Conservation (phyloP, 2,888 invertebrate species). For the Trachelus iudaicus region DNA sequence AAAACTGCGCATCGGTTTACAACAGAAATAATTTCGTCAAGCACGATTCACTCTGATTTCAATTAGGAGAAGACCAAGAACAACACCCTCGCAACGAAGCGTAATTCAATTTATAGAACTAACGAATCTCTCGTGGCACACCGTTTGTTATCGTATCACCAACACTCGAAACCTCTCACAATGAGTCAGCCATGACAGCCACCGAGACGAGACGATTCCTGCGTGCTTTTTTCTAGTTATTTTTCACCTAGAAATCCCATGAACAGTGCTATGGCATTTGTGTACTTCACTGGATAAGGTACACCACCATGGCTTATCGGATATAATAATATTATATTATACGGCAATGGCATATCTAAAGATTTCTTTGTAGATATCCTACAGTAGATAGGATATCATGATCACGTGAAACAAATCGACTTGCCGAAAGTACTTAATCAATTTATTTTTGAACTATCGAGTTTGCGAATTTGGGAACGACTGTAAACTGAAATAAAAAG, state of each 20-base stretch:
- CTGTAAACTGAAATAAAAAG: no score
- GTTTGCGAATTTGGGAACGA: no score
- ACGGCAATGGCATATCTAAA: neutral
- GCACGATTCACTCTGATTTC: neutral
- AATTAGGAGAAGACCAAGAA: no score
- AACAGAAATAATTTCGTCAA: neutral
- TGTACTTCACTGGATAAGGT: no score
- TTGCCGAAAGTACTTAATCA: no score
- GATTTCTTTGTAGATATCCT: neutral
- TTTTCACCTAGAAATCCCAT: neutral
- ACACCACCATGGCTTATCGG: no score
- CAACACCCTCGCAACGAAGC: no score
- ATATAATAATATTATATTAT: neutral
- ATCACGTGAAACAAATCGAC: no score
- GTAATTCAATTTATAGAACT: no score
- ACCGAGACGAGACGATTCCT: neutral
- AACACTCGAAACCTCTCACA: neutral
- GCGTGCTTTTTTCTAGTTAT: neutral
- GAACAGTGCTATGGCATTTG: no score
- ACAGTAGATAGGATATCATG: neutral
- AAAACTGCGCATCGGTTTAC: neutral
- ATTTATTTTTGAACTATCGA: no score
- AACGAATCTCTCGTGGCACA: no score
- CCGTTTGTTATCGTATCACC: neutral
- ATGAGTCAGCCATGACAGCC: constrained; percentile 61